Evolutionary conservation across 1,140 invertebrate genomes (phyloP), one percentile per base, ranked within the genome.

Genomic region (honey bee (Apis mellifera)): DNA sequence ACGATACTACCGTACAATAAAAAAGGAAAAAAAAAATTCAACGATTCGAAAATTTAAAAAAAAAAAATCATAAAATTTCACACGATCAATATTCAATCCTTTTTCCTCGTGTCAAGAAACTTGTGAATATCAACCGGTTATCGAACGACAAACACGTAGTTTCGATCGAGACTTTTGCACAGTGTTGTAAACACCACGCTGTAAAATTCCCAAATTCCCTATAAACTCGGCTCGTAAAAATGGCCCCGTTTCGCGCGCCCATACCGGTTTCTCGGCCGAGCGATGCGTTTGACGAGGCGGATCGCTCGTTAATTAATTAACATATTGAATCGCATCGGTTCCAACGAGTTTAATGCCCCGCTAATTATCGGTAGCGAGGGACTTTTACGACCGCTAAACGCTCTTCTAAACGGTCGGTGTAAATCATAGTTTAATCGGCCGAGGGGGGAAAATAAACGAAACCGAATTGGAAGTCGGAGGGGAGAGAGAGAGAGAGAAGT

Each of bases 401-500:
- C 71, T 85, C 80, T 26, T 59, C 72, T 76, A 83, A 88, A 88
- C 78, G 86, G 48, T 84, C 84, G 77, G 65, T 88, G 84, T 89
- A 89, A 89, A 89, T 89, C 87, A 88, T 89, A 89, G 86, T 89
- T 79, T 89, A 88, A 88, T 88, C 82, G 83, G 73, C 65, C 64
- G 21, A 5, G 13, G 55, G 13, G 55, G 23, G 21, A 48, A 50
- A n/a, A 54, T n/a, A 9, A 26, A 48, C 76, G 26, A 32, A 83
- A 71, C 23, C 52, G 79, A 62, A 62, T 62, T 13, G 23, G 12
- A 32, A 15, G 60, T 17, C 26, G 13, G 50, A 57, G 54, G 23
- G 17, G 11, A 52, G 64, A 65, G 17, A 4, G 32, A 19, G 11
- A 52, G 64, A 65, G 17, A 4, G 32, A 19, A 15, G 48, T 1